phyloP scores from a whole-genome alignment of 2,888 invertebrate genomes.

The Tineola bisselliella region DNA sequence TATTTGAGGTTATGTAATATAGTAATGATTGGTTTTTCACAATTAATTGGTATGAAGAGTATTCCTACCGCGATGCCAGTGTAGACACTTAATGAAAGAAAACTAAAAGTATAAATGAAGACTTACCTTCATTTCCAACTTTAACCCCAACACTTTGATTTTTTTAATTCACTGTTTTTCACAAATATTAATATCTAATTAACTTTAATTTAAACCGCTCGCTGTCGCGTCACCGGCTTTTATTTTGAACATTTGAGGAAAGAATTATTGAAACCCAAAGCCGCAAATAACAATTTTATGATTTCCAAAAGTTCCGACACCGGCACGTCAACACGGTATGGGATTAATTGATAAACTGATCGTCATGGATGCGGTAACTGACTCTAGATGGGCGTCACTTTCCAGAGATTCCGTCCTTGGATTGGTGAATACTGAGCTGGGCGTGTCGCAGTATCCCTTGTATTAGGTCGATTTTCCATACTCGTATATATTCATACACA shows the following conservation, averaged over 20 bases:
- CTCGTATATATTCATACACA: constrained; percentile 2
- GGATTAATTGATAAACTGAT: constrained; percentile 6
- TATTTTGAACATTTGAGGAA: background rate
- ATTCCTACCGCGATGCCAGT: no score
- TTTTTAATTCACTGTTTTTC: background rate
- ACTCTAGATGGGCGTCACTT: constrained; percentile 9
- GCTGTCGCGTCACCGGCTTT: background rate
- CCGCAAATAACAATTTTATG: background rate
- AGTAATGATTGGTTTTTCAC: no score
- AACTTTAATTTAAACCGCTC: background rate
- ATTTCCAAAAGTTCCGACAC: background rate
- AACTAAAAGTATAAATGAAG: background rate
- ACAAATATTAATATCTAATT: background rate
- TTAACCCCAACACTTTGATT: background rate
- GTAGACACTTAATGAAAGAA: no score
- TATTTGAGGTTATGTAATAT: no score
- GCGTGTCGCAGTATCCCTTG: constrained; percentile 7
- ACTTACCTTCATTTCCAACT: constrained; percentile 10
- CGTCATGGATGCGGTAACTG: background rate
- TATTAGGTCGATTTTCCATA: constrained; percentile 7
- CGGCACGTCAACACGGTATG: constrained; percentile 7
- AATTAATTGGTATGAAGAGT: no score
- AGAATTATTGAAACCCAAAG: background rate
- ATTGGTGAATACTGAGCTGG: constrained; percentile 5
- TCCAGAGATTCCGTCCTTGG: background rate